Evolutionary conservation across 1,140 invertebrate genomes (phyloP), one percentile per base, ranked within the genome.

Genomic region (Pogonomyrmex californicus): DNA sequence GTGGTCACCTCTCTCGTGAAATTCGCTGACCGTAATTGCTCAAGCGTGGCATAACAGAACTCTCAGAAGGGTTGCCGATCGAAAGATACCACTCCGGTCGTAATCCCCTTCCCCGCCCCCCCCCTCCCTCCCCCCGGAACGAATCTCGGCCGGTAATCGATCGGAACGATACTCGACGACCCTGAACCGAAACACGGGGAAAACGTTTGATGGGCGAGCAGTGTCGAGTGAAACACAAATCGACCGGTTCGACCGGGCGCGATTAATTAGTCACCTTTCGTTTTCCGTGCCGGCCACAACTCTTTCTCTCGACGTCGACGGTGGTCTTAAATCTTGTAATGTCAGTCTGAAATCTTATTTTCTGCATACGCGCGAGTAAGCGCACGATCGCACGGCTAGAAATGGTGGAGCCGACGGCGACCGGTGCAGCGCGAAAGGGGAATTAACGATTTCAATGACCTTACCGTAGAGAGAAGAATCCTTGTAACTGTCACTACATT

Each of bases 111-210:
- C 12, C 60, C 17, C 7, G 36, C 17, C 14, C 38, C 17, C n/a
- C 65, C 30, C 63, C 41, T 17, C 62, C 65, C 30, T 51, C 41
- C 10, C 62, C 66, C 9, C 62, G 85, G 60, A 91, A 87, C 82
- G 81, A 87, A 83, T 89, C 87, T 54, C 47, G 60, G 51, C 47
- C 36, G 89, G 85, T 77, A 89, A 91, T 89, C 87, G 90, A 89
- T 89, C 79, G 89, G 87, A 91, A 91, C 90, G 87, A 71, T 90
- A 63, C 65, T 58, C 78, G 65, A 41, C 89, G 88, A 91, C 87
- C 90, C 89, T 91, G 89, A 90, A 90, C 85, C 87, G 90, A 85
- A 91, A 91, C 83, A 88, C 82, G 82, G 79, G 85, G 89, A 87
- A 90, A 91, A 91, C 86, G 87, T 83, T 87, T 76, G 85, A 86